phyloP scores from a whole-genome alignment of 2,888 invertebrate genomes.

The Acleris cristana region DNA sequence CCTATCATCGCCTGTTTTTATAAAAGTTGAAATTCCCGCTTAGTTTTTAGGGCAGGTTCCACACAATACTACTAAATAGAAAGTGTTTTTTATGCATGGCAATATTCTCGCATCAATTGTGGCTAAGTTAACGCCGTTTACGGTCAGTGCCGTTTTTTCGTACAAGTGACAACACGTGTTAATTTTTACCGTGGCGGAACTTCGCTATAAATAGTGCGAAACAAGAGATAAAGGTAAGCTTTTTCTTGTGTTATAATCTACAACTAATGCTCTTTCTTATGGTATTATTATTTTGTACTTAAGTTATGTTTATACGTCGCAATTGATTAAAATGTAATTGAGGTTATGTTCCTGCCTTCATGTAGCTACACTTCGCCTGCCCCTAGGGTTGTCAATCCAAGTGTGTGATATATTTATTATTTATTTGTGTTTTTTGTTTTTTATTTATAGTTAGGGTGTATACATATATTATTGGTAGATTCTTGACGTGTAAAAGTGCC shows the following conservation, averaged over 20 bases:
- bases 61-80: no score
- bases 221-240: conserved; percentile 13
- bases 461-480: no score
- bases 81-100: conserved; percentile 1
- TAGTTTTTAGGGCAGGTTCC: no score
- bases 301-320: conserved; percentile 11
- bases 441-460: neutral
- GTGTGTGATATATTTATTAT: conserved; percentile 4
- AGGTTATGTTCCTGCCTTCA: conserved; percentile 5
- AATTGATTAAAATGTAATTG: conserved; percentile 13
- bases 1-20: no score
- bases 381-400: conserved; percentile 20
- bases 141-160: conserved; percentile 12
- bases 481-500: no score
- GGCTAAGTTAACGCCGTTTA: conserved; percentile 6
- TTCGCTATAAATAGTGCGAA: conserved; percentile 1
- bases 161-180: neutral
- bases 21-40: no score
- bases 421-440: neutral
- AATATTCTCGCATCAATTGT: conserved; percentile 19
- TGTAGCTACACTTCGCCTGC: conserved; percentile 20
- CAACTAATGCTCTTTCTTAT: conserved; percentile 10
- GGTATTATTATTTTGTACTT: conserved; percentile 13
- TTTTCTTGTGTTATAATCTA: conserved; percentile 10
- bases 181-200: conserved; percentile 2